Conservation (phyloP, 2,888 invertebrate species). For the Silvanus unidentatus region DNA sequence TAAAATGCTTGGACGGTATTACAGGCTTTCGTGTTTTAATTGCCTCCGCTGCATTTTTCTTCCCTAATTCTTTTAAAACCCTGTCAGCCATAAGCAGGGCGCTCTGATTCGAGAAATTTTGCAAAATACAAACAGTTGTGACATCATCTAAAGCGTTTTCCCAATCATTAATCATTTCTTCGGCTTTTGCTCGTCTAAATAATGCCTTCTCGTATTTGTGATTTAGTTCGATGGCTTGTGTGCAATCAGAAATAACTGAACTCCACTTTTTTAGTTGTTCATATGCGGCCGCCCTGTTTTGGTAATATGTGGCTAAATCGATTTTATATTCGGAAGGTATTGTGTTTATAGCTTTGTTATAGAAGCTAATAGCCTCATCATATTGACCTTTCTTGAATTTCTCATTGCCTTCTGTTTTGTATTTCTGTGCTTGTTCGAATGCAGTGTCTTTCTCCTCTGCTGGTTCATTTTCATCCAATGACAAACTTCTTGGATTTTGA, state of each 20-base stretch:
- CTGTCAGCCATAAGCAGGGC: slow-evolving; percentile 81
- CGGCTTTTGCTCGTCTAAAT: slow-evolving; percentile 73
- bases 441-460: slow-evolving; percentile 46
- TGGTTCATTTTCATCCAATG: slow-evolving; percentile 26
- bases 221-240: slow-evolving; percentile 76
- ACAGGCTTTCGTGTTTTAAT: slow-evolving; percentile 62
- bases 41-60: slow-evolving; percentile 68
- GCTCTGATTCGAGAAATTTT: slow-evolving; percentile 77
- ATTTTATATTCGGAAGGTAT: slow-evolving; percentile 68
- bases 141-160: slow-evolving; percentile 83
- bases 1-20: slow-evolving; percentile 80
- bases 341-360: slow-evolving; percentile 88
- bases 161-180: slow-evolving; percentile 74
- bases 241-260: slow-evolving; percentile 81
- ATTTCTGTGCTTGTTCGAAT: slow-evolving; percentile 66
- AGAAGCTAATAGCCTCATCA: slow-evolving; percentile 83
- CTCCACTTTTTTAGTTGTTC: slow-evolving; percentile 84
- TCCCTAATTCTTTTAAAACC: slow-evolving; percentile 77
- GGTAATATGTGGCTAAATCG: slow-evolving; percentile 86
- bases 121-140: slow-evolving; percentile 86
- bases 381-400: slow-evolving; percentile 81
- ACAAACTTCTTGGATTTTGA: slow-evolving; percentile 10
- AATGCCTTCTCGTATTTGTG: slow-evolving; percentile 85
- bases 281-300: slow-evolving; percentile 92
- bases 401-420: slow-evolving; percentile 84